Conservation (phyloP, 64 coral and sea anemone species). For the Montipora foliosa region DNA sequence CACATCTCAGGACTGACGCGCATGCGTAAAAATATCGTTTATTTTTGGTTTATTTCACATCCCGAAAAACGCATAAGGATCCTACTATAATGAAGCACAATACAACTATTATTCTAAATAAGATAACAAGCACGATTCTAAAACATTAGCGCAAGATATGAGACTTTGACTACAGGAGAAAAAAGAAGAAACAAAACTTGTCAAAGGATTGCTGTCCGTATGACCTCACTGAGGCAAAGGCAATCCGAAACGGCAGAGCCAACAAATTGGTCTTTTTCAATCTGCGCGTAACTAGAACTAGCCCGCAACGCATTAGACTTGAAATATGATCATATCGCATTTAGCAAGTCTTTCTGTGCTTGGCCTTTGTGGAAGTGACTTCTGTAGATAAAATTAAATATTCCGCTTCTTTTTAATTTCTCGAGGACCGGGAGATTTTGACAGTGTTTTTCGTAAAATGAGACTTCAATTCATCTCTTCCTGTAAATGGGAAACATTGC, state of each 20-base stretch:
- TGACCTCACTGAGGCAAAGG: background rate
- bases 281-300: background rate
- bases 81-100: no score
- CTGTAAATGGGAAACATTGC: conserved; percentile 35
- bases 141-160: background rate
- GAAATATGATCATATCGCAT: conserved; percentile 20
- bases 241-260: background rate
- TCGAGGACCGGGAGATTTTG: conserved; percentile 30
- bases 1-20: background rate
- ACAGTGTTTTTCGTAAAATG: conserved; percentile 29
- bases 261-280: conserved; percentile 6
- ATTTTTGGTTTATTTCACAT: conserved; percentile 16
- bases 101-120: background rate
- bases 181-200: background rate
- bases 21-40: conserved; percentile 45
- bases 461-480: conserved; percentile 42
- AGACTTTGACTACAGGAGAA: background rate
- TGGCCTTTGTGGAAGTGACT: conserved; percentile 23
- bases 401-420: conserved; percentile 5
- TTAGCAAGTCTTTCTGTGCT: background rate
- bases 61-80: no score
- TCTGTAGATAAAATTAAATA: conserved; percentile 24
- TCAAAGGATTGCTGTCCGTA: background rate
- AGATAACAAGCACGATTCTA: background rate
- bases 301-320: conserved; percentile 11